Conservation (phyloP, 2,797 vertebrate genomes). For the Gadopsis bispinosus region DNA sequence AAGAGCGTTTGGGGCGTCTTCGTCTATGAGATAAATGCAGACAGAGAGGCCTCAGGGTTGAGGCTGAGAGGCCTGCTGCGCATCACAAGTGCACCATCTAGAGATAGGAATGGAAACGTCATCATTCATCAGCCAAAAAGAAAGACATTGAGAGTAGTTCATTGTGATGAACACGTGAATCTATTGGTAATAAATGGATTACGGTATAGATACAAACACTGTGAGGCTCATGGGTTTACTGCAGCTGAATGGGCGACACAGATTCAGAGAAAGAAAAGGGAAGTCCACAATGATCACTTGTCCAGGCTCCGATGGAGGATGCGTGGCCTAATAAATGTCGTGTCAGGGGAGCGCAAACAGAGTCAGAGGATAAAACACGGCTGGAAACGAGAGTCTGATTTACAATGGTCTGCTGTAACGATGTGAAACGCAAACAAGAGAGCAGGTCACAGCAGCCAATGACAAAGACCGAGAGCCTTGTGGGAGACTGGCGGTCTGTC, state of each 20-base stretch:
- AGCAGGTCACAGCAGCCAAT: constrained; percentile 18
- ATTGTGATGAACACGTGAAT: constrained; percentile 6
- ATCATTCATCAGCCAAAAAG: not conserved
- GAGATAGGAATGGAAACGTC: constrained; percentile 31
- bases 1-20: constrained; percentile 21
- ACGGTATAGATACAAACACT: not conserved
- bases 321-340: constrained; percentile 59
- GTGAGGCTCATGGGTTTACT: not conserved
- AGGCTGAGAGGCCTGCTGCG: not conserved
- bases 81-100: constrained; percentile 43
- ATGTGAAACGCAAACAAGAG: constrained; percentile 78
- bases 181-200: not conserved
- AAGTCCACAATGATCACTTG: constrained; percentile 43
- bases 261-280: constrained; percentile 41
- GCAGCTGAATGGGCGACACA: constrained; percentile 4
- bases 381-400: constrained; percentile 53
- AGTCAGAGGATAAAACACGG: constrained; percentile 40
- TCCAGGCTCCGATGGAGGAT: constrained; percentile 25
- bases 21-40: constrained; percentile 53
- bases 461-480: constrained; percentile 37
- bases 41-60: constrained; percentile 9
- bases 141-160: not conserved
- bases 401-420: constrained; percentile 56
- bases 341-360: constrained; percentile 60
- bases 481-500: constrained; percentile 22